Evolutionary conservation across 2,113 vertebrate species (phyloP).

Genomic region (Macrotis lagotis): DNA sequence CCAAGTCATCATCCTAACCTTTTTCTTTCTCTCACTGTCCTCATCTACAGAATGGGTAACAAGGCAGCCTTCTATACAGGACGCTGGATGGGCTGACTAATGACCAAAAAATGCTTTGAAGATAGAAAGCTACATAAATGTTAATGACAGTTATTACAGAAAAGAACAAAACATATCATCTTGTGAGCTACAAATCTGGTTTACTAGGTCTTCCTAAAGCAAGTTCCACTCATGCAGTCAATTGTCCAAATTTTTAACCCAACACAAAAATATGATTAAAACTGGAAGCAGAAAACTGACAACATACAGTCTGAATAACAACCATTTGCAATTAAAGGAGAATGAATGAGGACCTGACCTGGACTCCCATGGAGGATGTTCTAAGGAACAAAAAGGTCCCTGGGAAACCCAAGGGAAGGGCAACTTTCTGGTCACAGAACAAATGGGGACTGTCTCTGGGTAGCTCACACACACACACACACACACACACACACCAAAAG

Average conservation of each 20-base stretch:
- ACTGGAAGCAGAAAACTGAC: conserved; percentile 38
- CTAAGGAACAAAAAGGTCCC: conserved; percentile 36
- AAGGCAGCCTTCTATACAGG: not conserved
- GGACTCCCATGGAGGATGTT: conserved; percentile 1
- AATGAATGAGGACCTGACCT: conserved; percentile 31
- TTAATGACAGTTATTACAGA: conserved; percentile 31
- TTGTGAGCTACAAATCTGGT: conserved; percentile 29
- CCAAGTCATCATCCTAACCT: conserved; percentile 28
- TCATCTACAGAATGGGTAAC: conserved; percentile 12
- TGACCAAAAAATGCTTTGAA: conserved; percentile 40
- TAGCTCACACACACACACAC: not conserved
- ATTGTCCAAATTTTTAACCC: conserved; percentile 36
- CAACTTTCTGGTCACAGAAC: conserved; percentile 18
- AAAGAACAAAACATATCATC: not conserved
- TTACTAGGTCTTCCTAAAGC: conserved; percentile 50
- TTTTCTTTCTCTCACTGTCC: conserved; percentile 17
- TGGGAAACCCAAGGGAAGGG: conserved; percentile 46
- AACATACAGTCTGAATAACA: conserved; percentile 39
- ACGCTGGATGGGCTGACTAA: conserved; percentile 27
- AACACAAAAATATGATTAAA: conserved; percentile 50
- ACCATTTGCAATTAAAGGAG: conserved; percentile 51
- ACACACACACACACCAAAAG: conserved; percentile 45
- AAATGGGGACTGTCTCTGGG: conserved; percentile 16
- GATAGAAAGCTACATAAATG: conserved; percentile 49
- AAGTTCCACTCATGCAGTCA: conserved; percentile 40